Conservation (phyloP, 92 coral and sea anemone genomes). For the Heteractis magnifica region DNA sequence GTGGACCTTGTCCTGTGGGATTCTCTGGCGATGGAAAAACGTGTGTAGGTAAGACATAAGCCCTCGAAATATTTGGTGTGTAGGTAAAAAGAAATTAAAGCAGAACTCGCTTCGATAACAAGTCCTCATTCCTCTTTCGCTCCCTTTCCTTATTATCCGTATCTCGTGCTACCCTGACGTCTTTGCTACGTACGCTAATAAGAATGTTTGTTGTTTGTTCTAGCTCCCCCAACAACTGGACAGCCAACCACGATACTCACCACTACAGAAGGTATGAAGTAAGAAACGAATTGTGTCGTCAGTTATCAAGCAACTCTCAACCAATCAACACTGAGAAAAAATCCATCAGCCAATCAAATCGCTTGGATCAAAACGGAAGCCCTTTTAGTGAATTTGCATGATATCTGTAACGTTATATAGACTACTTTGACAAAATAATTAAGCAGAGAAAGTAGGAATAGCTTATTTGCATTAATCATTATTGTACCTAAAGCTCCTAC, state of each 20-base stretch:
- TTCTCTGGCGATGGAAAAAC: constrained; percentile 70
- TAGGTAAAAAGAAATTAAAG: too few species aligned
- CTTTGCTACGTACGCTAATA: background rate
- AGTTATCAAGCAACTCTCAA: too few species aligned
- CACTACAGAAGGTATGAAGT: background rate
- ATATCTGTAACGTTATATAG: too few species aligned
- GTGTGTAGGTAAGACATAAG: constrained; percentile 47
- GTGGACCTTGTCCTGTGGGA: constrained; percentile 69
- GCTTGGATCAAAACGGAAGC: too few species aligned
- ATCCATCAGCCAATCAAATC: too few species aligned
- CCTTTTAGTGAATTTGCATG: too few species aligned
- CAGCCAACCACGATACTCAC: background rate
- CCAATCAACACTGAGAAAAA: too few species aligned
- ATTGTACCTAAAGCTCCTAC: background rate
- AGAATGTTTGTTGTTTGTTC: background rate
- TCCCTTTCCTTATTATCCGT: background rate
- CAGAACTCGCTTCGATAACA: too few species aligned
- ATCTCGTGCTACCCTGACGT: background rate
- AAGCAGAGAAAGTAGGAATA: too few species aligned
- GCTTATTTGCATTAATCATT: background rate
- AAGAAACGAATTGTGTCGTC: background rate
- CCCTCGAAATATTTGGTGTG: background rate
- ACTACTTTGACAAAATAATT: too few species aligned
- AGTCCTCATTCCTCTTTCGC: too few species aligned
- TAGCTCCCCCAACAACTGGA: constrained; percentile 8